phyloP scores from a whole-genome alignment of 2,888 invertebrate species.

The Drosophila paranaensis region DNA sequence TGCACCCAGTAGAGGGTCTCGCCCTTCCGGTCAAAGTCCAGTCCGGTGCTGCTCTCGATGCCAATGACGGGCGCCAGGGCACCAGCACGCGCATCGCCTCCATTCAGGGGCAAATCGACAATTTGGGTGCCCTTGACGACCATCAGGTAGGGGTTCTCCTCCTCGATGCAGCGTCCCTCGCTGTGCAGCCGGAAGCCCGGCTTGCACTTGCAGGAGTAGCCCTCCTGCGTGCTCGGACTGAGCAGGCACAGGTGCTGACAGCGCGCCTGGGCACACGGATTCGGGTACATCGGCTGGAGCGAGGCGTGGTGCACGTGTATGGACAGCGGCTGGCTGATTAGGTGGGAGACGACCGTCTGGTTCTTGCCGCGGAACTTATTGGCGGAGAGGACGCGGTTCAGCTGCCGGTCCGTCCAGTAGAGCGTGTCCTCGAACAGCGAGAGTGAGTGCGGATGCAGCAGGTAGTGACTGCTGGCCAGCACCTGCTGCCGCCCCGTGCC shows the following conservation, averaged over 20 bases:
- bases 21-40: conserved; percentile 96
- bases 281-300: conserved; percentile 91
- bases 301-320: conserved; percentile 98
- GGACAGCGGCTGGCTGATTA: conserved; percentile 97
- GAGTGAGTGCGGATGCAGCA: conserved; percentile 97
- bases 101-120: conserved; percentile 91
- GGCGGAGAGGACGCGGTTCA: conserved; percentile 95
- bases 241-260: conserved; percentile 97
- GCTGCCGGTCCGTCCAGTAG: conserved; percentile 98
- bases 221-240: conserved; percentile 89
- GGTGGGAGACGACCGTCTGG: conserved; percentile 96
- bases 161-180: conserved; percentile 91
- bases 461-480: conserved; percentile 94
- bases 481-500: conserved; percentile 96
- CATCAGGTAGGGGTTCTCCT: conserved; percentile 95
- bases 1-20: conserved; percentile 95
- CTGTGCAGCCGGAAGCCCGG: conserved; percentile 91
- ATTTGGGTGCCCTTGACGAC: conserved; percentile 95
- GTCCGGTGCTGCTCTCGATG: conserved; percentile 93
- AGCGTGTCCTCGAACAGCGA: conserved; percentile 98
- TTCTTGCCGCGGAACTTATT: conserved; percentile 96
- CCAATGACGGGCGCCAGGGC: conserved; percentile 95
- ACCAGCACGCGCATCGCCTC: conserved; percentile 91
- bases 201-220: conserved; percentile 96
- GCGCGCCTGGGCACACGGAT: conserved; percentile 90